phyloP scores from a whole-genome alignment of 2,797 vertebrate genomes.

The Galago senegalensis region DNA sequence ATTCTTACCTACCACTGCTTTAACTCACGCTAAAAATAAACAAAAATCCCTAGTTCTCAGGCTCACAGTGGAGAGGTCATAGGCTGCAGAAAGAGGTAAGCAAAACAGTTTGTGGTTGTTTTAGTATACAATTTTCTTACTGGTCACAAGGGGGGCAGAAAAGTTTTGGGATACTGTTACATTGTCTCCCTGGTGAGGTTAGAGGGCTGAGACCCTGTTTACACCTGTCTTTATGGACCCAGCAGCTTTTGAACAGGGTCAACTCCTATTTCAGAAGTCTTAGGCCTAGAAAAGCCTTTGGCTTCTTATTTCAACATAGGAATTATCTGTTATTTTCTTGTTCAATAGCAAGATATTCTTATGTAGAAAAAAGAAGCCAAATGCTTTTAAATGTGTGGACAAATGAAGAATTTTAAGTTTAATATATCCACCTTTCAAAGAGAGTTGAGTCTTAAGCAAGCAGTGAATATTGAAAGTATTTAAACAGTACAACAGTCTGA shows the following conservation, averaged over 20 bases:
- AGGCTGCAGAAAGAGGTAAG: not conserved
- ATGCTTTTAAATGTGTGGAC: not conserved
- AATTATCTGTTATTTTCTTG: not conserved
- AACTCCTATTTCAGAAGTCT: not conserved
- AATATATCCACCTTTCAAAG: not conserved
- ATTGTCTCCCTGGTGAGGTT: not conserved
- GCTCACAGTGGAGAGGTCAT: not conserved
- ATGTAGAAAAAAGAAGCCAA: slow-evolving; percentile 27
- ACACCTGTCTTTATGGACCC: not conserved
- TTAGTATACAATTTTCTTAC: not conserved
- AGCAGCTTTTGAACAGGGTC: not conserved
- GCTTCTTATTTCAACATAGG: not conserved
- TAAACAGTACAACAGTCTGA: not conserved
- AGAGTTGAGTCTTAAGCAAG: not conserved
- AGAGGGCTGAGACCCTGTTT: too few relatives aligned
- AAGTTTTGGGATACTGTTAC: not conserved
- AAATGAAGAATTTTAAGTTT: not conserved
- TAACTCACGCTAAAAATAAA: not conserved
- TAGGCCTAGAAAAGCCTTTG: not conserved
- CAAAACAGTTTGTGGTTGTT: not conserved
- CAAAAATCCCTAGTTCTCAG: not conserved
- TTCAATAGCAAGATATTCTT: not conserved
- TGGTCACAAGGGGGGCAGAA: not conserved
- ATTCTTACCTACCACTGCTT: not conserved
- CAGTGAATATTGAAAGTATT: not conserved